Evolutionary conservation across 2,888 invertebrate species (phyloP).

Genomic region (Silvanus unidentatus): DNA sequence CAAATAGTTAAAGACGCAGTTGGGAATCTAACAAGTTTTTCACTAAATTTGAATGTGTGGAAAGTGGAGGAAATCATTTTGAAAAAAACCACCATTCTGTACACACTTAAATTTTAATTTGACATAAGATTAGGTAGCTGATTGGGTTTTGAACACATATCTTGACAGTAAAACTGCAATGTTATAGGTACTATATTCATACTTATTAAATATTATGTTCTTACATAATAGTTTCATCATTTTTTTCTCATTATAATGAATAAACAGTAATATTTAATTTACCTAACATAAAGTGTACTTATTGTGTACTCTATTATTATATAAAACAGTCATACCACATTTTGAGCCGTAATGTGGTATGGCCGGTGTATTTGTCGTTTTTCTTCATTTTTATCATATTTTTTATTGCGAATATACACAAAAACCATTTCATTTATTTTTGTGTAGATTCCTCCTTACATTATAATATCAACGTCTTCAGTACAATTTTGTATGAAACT

Average conservation of each 20-base stretch:
- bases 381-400: not conserved
- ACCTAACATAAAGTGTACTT: conserved; percentile 30
- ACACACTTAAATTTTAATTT: conserved; percentile 41
- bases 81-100: too few relatives aligned
- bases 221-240: conserved; percentile 33
- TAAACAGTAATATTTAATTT: conserved; percentile 1
- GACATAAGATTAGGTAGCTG: conserved; percentile 47
- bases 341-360: conserved; percentile 41
- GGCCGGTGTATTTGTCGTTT: conserved; percentile 12
- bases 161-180: conserved; percentile 46
- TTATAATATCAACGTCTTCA: not conserved
- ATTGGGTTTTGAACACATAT: conserved; percentile 50
- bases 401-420: not conserved
- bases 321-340: conserved; percentile 32
- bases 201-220: conserved; percentile 36
- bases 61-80: too few relatives aligned
- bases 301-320: conserved; percentile 6
- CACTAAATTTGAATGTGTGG: too few relatives aligned
- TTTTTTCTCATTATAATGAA: conserved; percentile 1
- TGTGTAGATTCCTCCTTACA: not conserved
- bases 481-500: not conserved
- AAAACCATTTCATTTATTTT: not conserved
- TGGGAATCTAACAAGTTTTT: too few relatives aligned
- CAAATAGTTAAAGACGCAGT: too few relatives aligned
- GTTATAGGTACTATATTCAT: conserved; percentile 44